Evolutionary conservation across 1,140 invertebrate genomes (phyloP), one percentile per base, ranked within the genome.

Genomic region (Drosophila varians): DNA sequence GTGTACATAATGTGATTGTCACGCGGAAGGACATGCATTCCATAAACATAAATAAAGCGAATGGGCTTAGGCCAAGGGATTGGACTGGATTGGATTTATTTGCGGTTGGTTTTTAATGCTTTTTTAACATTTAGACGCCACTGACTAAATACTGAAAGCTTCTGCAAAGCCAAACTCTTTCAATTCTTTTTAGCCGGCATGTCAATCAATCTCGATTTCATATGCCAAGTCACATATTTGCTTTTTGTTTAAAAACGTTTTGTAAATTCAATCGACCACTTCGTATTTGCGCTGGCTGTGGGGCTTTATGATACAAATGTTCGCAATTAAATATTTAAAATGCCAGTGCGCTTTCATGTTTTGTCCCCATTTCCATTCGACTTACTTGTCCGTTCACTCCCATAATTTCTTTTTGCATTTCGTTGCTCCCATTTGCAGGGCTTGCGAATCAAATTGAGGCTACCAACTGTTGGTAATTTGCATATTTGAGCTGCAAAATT

Each of bases 381-480:
- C 25, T 54, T 62, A 34, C 64, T 82, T 68, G 53, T 56, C 42
- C n/a, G 51, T 40, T 58, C 58, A 11, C 25, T 38, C 11, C 45
- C 40, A 19, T 48, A 5, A 38, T 47, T 61, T 54, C 18, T 56
- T 38, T 75, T 69, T 42, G 47, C 52, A 40, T 74, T 70, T 76
- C n/a, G 26, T 48, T 38, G 66, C 5, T 42, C 43, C 66, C 31
- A 34, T 55, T 80, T 57, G n/a, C 65, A 45, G 61, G 31, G 73
- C 68, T 56, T 82, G 77, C 61, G 77, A 80, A 82, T 80, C 73
- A 58, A 77, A 82, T 82, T 77, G 62, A 82, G 77, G 77, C 78
- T 82, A 83, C 73, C 78, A 77, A 83, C 78, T 82, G 77, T 77
- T 78, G 61, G 77, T 82, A 83, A 82, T 83, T 82, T 82, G 74